Evolutionary conservation across 2,113 vertebrate species (phyloP).

Genomic region (Brienomyrus longianalis): DNA sequence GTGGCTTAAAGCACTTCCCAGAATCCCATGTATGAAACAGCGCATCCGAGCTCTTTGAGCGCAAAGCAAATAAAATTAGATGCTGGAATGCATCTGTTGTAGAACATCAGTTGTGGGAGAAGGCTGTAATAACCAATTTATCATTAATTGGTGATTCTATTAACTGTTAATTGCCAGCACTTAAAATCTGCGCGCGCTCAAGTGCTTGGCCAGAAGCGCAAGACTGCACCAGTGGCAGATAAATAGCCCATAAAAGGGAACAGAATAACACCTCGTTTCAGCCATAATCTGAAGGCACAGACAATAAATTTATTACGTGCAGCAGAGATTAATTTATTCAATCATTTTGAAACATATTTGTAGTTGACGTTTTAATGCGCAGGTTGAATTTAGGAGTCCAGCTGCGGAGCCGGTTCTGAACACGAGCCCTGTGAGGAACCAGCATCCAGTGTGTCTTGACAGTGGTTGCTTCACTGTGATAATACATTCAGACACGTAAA

Average conservation of each 20-base stretch:
- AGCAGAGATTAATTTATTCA: neutral
- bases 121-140: neutral
- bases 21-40: neutral
- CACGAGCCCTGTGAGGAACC: neutral
- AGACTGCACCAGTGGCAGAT: neutral
- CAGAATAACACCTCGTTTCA: neutral
- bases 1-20: neutral
- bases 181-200: neutral
- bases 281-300: neutral
- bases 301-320: neutral
- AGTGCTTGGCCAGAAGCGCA: no score
- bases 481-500: neutral
- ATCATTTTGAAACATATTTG: neutral
- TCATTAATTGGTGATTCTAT: neutral
- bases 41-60: neutral
- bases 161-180: neutral
- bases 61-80: slow-evolving; percentile 1
- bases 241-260: neutral
- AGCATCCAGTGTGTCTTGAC: neutral
- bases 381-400: neutral
- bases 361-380: neutral
- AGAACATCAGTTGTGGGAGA: neutral
- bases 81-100: neutral
- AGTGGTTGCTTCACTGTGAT: neutral
- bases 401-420: neutral